phyloP scores from a whole-genome alignment of 2,797 vertebrate species.

The Momotus momota region DNA sequence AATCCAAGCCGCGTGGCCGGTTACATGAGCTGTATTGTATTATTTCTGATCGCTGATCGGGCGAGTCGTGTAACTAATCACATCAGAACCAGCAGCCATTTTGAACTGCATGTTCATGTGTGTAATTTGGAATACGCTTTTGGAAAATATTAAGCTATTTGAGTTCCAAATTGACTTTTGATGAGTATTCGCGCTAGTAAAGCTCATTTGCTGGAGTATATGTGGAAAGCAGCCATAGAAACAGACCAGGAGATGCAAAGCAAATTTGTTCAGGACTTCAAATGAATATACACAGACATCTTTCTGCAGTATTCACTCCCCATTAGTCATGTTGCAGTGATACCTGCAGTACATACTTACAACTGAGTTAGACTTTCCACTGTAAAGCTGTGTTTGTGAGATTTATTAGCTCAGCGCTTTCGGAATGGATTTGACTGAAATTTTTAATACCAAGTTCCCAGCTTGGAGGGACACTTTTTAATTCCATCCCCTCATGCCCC shows the following conservation, averaged over 20 bases:
- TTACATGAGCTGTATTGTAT: slow-evolving; percentile 8
- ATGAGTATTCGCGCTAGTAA: slow-evolving; percentile 53
- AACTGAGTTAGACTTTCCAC: slow-evolving; percentile 70
- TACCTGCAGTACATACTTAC: slow-evolving; percentile 65
- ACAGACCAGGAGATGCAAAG: slow-evolving; percentile 63
- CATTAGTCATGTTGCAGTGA: slow-evolving; percentile 65
- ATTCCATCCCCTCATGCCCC: not conserved
- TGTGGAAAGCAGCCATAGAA: slow-evolving; percentile 68
- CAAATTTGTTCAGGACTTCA: slow-evolving; percentile 71
- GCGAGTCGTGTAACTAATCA: slow-evolving; percentile 48
- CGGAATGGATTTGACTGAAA: slow-evolving; percentile 57
- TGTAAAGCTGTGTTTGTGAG: slow-evolving; percentile 57
- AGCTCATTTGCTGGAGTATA: slow-evolving; percentile 66
- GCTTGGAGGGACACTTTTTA: slow-evolving; percentile 69
- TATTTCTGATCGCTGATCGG: slow-evolving; percentile 17
- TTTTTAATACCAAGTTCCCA: slow-evolving; percentile 72
- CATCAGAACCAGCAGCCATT: slow-evolving; percentile 43
- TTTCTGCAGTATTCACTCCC: slow-evolving; percentile 42
- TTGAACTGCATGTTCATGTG: slow-evolving; percentile 49
- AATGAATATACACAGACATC: slow-evolving; percentile 62
- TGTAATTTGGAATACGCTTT: slow-evolving; percentile 65
- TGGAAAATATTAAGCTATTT: slow-evolving; percentile 68
- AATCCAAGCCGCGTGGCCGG: not conserved
- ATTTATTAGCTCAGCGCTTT: slow-evolving; percentile 70
- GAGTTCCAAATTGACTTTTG: slow-evolving; percentile 72